Conservation (phyloP, 1,140 invertebrate species). For the Cylas formicarius region DNA sequence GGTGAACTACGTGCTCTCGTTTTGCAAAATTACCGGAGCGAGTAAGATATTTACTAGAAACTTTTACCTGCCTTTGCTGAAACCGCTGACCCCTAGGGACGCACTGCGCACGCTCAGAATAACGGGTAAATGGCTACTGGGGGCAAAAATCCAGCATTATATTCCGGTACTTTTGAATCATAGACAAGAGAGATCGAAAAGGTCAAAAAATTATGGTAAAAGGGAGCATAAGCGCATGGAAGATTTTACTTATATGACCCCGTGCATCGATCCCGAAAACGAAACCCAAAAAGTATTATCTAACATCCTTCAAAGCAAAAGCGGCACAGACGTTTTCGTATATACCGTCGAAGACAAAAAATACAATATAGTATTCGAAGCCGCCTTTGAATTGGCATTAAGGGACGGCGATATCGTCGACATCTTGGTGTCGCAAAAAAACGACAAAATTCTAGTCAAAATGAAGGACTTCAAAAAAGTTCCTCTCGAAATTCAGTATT, state of each 20-base stretch:
- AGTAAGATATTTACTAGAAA: constrained; percentile 72
- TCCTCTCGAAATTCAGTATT: constrained; percentile 60
- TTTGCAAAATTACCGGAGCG: constrained; percentile 74
- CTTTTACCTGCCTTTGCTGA: constrained; percentile 75
- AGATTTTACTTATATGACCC: constrained; percentile 68
- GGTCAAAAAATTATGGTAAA: constrained; percentile 54
- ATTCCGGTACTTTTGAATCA: constrained; percentile 64
- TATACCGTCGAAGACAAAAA: constrained; percentile 66
- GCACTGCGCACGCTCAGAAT: constrained; percentile 72
- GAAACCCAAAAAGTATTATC: constrained; percentile 55
- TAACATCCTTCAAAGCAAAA: constrained; percentile 55
- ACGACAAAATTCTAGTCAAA: constrained; percentile 64
- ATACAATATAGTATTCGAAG: constrained; percentile 68
- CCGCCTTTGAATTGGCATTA: constrained; percentile 66
- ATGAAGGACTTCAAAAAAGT: constrained; percentile 64
- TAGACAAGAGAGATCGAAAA: constrained; percentile 56
- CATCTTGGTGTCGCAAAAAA: constrained; percentile 66
- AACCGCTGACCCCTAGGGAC: constrained; percentile 72
- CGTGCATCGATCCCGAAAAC: constrained; percentile 56
- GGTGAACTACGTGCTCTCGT: constrained; percentile 51
- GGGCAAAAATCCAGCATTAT: constrained; percentile 65
- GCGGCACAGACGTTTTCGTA: constrained; percentile 56
- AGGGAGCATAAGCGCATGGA: constrained; percentile 57
- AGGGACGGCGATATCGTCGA: constrained; percentile 68
- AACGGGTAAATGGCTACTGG: constrained; percentile 57